Evolutionary conservation across 2,888 invertebrate genomes (phyloP).

Genomic region (Deladenus siricidicola): DNA sequence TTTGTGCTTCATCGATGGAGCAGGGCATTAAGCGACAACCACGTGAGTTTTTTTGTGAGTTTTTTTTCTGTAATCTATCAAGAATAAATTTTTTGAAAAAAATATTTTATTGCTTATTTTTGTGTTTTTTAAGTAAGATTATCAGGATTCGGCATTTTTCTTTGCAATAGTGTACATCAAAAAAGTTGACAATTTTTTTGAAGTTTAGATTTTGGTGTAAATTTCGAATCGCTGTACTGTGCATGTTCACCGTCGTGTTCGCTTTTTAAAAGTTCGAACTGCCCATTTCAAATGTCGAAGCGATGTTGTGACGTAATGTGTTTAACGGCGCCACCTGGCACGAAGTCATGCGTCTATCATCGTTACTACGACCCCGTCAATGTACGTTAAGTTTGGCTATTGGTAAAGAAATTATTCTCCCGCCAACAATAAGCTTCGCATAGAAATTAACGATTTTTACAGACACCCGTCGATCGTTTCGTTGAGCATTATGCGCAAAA

Average conservation of each 20-base stretch:
- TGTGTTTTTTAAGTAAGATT: no score
- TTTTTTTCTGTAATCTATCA: neutral
- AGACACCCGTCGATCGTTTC: conserved; percentile 2
- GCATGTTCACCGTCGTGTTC: neutral
- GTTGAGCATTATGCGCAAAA: conserved; percentile 3
- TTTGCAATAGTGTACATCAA: no score
- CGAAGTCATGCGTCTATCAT: conserved; percentile 8
- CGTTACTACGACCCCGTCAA: conserved; percentile 2
- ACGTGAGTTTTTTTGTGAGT: conserved; percentile 4
- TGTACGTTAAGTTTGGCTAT: neutral
- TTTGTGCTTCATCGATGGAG: conserved; percentile 4
- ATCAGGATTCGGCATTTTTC: no score
- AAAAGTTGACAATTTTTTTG: no score
- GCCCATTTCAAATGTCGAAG: conserved; percentile 1
- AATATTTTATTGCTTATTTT: no score
- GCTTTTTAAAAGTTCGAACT: conserved; percentile 4
- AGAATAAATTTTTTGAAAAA: no score
- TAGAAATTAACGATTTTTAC: no score
- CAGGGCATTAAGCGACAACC: conserved; percentile 5
- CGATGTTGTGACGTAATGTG: neutral
- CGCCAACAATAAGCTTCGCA: no score
- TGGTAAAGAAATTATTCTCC: conserved; percentile 6
- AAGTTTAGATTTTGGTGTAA: conserved; percentile 3
- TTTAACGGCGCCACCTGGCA: no score
- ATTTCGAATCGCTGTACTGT: neutral